phyloP scores from a whole-genome alignment of 1,140 invertebrate genomes.

The Phymastichus coffea region DNA sequence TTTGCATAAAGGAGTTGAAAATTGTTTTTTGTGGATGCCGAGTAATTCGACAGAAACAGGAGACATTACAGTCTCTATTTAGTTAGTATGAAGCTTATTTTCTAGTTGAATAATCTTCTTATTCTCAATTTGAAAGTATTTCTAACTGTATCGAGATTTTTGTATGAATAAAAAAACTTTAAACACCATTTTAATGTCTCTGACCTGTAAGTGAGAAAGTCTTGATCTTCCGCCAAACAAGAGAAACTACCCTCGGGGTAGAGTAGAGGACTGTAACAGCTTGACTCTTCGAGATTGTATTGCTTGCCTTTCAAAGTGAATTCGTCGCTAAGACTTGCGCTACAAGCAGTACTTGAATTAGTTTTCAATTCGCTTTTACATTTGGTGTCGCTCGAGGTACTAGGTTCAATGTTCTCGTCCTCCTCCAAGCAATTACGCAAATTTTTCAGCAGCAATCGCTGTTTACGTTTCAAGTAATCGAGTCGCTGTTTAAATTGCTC shows the following conservation, averaged over 20 bases:
- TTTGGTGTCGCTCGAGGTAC: neutral
- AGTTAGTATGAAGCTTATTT: too few relatives aligned
- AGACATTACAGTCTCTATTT: too few relatives aligned
- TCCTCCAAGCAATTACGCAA: slow-evolving; percentile 55
- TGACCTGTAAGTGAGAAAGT: slow-evolving; percentile 46
- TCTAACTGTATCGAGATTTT: too few relatives aligned
- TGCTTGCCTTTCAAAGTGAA: slow-evolving; percentile 46
- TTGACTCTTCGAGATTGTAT: slow-evolving; percentile 46
- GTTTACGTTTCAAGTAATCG: slow-evolving; percentile 65
- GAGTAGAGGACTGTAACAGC: slow-evolving; percentile 39
- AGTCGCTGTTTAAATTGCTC: slow-evolving; percentile 68
- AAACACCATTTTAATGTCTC: too few relatives aligned
- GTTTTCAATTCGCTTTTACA: neutral
- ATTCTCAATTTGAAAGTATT: too few relatives aligned
- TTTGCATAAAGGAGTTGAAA: too few relatives aligned
- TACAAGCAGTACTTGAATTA: too few relatives aligned
- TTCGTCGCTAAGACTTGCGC: neutral
- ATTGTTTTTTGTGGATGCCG: too few relatives aligned
- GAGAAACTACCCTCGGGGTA: slow-evolving; percentile 29
- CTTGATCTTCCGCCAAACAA: slow-evolving; percentile 45
- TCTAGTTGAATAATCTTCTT: too few relatives aligned
- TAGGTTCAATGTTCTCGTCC: slow-evolving; percentile 34
- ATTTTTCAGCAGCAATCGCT: slow-evolving; percentile 60
- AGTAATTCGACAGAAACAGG: too few relatives aligned
- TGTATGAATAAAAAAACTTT: too few relatives aligned